Conservation (phyloP, 2,113 vertebrate species). For the Oryzias melastigma region DNA sequence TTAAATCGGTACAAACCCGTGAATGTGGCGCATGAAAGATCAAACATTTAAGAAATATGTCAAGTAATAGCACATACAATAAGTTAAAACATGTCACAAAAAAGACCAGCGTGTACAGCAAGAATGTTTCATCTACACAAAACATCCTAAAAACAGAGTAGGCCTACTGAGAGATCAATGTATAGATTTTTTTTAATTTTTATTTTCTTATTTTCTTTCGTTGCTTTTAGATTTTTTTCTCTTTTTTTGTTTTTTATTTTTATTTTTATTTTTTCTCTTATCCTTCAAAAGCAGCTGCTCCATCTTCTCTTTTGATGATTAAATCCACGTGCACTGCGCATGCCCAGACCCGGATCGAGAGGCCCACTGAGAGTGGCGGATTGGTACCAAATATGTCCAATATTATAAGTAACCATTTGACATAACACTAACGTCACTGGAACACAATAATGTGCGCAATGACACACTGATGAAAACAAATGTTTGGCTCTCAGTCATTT, state of each 20-base stretch:
- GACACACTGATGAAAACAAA: conserved; percentile 67
- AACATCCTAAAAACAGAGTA: conserved; percentile 90
- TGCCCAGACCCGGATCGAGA: conserved; percentile 49
- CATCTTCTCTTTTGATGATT: conserved; percentile 42
- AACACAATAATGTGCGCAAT: conserved; percentile 71
- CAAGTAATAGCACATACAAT: conserved; percentile 98
- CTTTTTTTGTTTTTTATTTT: conserved; percentile 43
- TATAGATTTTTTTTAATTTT: conserved; percentile 55
- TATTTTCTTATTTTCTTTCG: conserved; percentile 61
- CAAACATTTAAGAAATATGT: conserved; percentile 98
- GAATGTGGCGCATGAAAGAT: conserved; percentile 89
- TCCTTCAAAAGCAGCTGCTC: conserved; percentile 37
- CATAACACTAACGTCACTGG: conserved; percentile 75
- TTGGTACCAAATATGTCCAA: conserved; percentile 50
- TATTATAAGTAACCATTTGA: conserved; percentile 67
- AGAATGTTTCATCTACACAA: conserved; percentile 99
- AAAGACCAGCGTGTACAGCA: conserved; percentile 91
- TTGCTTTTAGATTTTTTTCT: conserved; percentile 71
- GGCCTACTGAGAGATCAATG: conserved; percentile 78
- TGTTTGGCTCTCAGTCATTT: conserved; percentile 67
- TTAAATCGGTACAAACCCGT: conserved; percentile 94
- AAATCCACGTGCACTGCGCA: conserved; percentile 72
- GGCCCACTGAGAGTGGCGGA: conserved; percentile 36
- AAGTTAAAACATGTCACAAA: conserved; percentile 98
- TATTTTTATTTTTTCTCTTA: conserved; percentile 85